These are phyloP conservation scores for Odontothrips loti DNA, from an alignment of 2,888 invertebrate genomes.

Conservation along the genomic window DNA sequence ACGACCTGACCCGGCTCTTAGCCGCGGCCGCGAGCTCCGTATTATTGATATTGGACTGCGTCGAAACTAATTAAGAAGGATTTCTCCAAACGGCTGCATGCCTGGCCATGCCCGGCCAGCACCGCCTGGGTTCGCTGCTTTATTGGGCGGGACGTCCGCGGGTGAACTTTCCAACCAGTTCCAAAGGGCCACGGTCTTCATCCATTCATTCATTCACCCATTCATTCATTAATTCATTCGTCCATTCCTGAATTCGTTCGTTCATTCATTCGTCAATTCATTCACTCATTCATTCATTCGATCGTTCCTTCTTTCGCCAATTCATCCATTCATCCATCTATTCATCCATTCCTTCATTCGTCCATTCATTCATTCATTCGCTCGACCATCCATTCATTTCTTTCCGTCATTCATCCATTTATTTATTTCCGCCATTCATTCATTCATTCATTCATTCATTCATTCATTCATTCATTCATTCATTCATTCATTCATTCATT, in stretches of 20 bases:
- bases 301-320: background rate
- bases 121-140: background rate
- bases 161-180: background rate
- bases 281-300: too few species aligned
- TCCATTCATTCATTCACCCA: too few species aligned
- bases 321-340: background rate
- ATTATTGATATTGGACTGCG: slow-evolving; percentile 17
- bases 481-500: background rate
- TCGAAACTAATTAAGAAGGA: slow-evolving; percentile 8
- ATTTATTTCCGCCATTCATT: background rate
- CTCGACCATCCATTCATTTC: background rate
- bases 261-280: too few species aligned
- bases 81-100: background rate
- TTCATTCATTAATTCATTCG: too few species aligned
- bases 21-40: background rate
- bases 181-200: background rate
- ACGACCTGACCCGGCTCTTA: background rate
- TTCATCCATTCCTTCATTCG: background rate
- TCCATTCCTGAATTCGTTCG: too few species aligned
- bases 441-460: background rate
- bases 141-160: background rate
- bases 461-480: background rate
- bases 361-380: background rate
- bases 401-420: background rate
- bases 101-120: background rate